Base-by-base conservation (phyloP, 2,888 invertebrate species). In the Eucera pruinosa region DNA sequence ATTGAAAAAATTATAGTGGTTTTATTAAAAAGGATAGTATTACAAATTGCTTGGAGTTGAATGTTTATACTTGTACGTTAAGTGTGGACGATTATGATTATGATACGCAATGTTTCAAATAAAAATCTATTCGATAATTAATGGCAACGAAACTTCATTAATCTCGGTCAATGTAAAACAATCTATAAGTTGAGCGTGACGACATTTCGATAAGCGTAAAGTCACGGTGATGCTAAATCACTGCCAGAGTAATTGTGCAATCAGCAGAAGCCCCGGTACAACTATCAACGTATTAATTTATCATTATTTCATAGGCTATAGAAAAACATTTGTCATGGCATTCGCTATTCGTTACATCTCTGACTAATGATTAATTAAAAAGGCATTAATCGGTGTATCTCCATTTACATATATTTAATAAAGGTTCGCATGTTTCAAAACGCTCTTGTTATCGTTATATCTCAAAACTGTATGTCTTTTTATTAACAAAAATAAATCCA, bases 121-220 rank as follows among this genome's bases (percentile, higher is more conserved):
- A 76, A 60, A 60, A 65, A 30, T 47, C 25, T 55, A 30, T 65
- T 45, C 70, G 27, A 54, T 78, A 82, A 83, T 83, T 83, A 80
- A 83, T 81, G 74, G 64, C 74, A 58, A 65, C 68, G 54, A 78
- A 80, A 80, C 69, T 72, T 58, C 69, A 43, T 58, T 66, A 83
- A 80, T 83, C 82, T 74, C 47, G 50, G 62, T n/a, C 68, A 62
- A 78, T 69, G 74, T 33, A 67, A 77, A 78, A 81, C 72, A 82
- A 82, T 80, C 70, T 72, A 68, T 75, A 68, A 82, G 62, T 75
- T 69, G 61, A 76, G 82, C 70, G 80, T 68, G 82, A 80, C 78
- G 82, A 83, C 80, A 80, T 82, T 83, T 78, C 80, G 47, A 75
- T 57, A 72, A 60, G 41, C 41, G 57, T 71, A 82, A 82, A 76